These are phyloP conservation scores for Platycnemis pennipes DNA, from an alignment of 2,888 invertebrate genomes.

Conservation along the genomic window DNA sequence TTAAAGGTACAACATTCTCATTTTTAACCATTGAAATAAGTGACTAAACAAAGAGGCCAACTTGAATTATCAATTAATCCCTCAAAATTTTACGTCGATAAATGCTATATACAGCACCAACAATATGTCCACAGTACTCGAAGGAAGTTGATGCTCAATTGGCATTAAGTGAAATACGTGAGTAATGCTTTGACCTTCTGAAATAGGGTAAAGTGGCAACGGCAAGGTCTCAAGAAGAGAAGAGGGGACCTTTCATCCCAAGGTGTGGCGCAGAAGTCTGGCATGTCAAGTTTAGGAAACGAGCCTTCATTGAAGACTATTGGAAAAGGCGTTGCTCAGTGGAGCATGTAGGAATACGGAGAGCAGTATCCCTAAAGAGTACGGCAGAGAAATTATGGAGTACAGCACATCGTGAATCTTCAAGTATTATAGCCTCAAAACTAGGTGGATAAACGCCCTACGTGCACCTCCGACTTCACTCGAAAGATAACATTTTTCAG, in stretches of 20 bases:
- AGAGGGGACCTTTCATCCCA: neutral
- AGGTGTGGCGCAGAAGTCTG: neutral
- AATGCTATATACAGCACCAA: too few relatives aligned
- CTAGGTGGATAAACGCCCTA: neutral
- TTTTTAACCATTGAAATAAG: too few relatives aligned
- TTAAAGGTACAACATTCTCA: too few relatives aligned
- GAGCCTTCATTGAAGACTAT: neutral
- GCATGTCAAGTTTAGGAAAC: neutral
- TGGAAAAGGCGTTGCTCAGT: neutral
- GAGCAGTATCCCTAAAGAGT: neutral
- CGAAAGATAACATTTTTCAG: neutral
- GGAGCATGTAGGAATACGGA: neutral
- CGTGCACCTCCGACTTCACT: neutral
- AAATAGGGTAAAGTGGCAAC: neutral
- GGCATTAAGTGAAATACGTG: neutral
- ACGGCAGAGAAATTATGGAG: neutral
- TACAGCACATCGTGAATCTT: neutral
- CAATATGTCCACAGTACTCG: too few relatives aligned
- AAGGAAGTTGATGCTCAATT: neutral
- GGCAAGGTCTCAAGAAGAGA: neutral
- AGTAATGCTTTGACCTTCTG: neutral
- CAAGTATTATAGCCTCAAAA: conserved; percentile 21
- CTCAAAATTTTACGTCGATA: neutral
- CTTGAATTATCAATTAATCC: neutral
- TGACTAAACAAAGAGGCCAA: too few relatives aligned